Conservation (phyloP, 1,140 invertebrate species). For the Triops longicaudatus region DNA sequence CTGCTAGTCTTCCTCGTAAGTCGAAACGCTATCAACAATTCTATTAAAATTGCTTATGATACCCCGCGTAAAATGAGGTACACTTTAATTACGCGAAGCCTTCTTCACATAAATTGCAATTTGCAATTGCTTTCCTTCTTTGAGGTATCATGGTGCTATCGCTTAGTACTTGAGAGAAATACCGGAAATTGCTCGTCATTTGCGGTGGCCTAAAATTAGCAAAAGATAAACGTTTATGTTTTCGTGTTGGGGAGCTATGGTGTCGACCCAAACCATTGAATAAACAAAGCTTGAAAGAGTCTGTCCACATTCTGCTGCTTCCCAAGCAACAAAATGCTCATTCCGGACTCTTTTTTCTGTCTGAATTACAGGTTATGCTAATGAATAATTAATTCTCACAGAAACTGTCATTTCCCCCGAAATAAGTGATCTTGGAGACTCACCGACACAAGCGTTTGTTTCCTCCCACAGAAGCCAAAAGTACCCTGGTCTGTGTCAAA, state of each 20-base stretch:
- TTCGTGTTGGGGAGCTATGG: not conserved
- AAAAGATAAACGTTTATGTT: constrained; percentile 4
- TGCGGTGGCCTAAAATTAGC: constrained; percentile 14
- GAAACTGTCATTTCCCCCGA: not conserved
- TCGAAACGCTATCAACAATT: no score
- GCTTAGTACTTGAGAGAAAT: not conserved
- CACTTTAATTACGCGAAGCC: no score
- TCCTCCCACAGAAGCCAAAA: not conserved
- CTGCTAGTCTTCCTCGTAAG: no score
- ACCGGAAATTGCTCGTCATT: not conserved
- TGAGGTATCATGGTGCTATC: no score
- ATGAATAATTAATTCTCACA: not conserved
- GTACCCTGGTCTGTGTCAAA: not conserved
- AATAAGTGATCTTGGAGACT: no score
- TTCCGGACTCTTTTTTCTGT: not conserved
- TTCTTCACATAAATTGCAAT: no score
- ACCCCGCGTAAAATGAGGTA: no score
- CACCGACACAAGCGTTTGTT: not conserved
- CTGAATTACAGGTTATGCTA: not conserved
- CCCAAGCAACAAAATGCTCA: not conserved
- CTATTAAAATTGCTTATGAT: no score
- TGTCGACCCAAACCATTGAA: not conserved
- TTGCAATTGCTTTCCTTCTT: no score
- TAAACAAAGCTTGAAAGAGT: not conserved
- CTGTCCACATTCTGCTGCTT: not conserved